phyloP scores from a whole-genome alignment of 2,797 vertebrate species.

The Syncerus caffer region DNA sequence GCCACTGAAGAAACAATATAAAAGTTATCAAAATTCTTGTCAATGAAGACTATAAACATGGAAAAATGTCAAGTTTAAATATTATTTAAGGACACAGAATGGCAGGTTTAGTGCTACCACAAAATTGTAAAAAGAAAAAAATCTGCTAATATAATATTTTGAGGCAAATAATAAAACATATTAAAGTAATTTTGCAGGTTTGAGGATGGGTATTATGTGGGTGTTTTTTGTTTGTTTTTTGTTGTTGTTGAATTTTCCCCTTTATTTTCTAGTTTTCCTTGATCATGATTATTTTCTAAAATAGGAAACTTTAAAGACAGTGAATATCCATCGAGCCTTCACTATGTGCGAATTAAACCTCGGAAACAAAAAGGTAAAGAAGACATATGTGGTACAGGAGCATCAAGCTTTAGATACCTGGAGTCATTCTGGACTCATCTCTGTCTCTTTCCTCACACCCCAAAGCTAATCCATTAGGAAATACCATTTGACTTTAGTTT shows the following conservation, averaged over 20 bases:
- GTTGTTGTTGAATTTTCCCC: not conserved
- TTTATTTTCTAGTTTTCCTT: not conserved
- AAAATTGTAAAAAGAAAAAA: not conserved
- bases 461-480: not conserved
- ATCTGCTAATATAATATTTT: not conserved
- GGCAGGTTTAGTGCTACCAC: not conserved
- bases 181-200: not conserved
- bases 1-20: not conserved
- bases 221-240: not conserved
- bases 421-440: not conserved
- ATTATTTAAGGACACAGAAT: not conserved
- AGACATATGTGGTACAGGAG: not conserved
- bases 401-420: not conserved
- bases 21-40: not conserved
- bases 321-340: not conserved
- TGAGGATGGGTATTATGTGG: not conserved
- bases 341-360: not conserved
- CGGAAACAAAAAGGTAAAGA: not conserved
- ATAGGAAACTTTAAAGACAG: not conserved
- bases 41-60: not conserved
- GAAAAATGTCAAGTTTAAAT: slow-evolving; percentile 12
- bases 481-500: not conserved
- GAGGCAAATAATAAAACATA: not conserved
- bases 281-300: not conserved
- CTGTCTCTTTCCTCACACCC: not conserved